These are phyloP conservation scores for Mormoops blainvillei DNA, from an alignment of 2,113 vertebrate species.

Conservation along the genomic window DNA sequence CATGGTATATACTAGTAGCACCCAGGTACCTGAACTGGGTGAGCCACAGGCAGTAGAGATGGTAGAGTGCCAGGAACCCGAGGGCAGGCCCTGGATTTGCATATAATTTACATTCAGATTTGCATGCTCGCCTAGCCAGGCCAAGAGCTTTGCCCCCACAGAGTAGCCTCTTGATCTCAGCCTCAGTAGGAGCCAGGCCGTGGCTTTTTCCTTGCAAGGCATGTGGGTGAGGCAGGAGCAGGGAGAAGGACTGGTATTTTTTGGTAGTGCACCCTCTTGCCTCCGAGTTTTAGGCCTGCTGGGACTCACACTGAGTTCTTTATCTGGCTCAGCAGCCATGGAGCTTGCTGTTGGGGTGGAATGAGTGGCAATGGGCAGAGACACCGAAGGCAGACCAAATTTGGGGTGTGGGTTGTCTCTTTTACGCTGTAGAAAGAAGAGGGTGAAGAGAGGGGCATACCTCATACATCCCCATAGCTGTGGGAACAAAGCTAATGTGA, in stretches of 20 bases:
- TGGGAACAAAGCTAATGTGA: neutral
- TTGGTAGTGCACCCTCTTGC: neutral
- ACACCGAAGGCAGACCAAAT: neutral
- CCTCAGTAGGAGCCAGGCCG: neutral
- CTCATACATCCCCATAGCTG: too few relatives aligned
- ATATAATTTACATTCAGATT: constrained; percentile 48
- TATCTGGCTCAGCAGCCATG: neutral
- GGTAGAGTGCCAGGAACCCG: constrained; percentile 44
- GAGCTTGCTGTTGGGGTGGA: neutral
- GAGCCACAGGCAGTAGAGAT: neutral
- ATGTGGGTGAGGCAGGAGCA: neutral
- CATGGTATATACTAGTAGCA: neutral
- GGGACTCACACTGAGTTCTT: neutral
- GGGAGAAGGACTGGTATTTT: neutral
- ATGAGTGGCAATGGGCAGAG: neutral
- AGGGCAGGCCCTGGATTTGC: neutral
- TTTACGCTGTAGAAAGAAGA: neutral
- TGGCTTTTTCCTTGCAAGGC: neutral
- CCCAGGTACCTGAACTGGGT: neutral
- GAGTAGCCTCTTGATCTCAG: neutral
- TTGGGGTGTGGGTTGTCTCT: neutral
- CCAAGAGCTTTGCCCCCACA: neutral
- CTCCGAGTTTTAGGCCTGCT: neutral
- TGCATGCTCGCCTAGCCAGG: constrained; percentile 42
- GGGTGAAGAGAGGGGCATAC: neutral